Base-by-base conservation (phyloP, 2,888 invertebrate genomes). In the Eugnorisma glareosa region DNA sequence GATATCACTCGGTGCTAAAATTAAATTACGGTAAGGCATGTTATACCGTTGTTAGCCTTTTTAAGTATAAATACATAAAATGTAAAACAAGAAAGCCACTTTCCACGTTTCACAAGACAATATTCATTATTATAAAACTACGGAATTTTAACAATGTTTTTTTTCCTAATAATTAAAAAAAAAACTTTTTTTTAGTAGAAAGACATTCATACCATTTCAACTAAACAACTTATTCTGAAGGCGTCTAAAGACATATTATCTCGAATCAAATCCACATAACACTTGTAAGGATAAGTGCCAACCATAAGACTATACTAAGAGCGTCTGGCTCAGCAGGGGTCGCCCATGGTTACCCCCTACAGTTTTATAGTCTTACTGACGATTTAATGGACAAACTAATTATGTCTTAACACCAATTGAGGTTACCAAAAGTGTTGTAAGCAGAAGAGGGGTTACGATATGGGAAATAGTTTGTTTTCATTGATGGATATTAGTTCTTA, bases 381-480 rank as follows among this genome's bases (percentile, higher is more conserved):
- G 90, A 88, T 88, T 90, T 90, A 90, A 91, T 89, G 86, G 89
- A 79, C 66, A 73, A 37, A 74, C 80, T 89, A 88, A 90, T 90
- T 88, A 86, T 83, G 81, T 86, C 83, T 88, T 59, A 45, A 75
- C 80, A 81, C 74, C 86, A 88, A 90, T 89, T 90, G 88, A 74
- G 80, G 81, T 73, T 83, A 67, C 37, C 61, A 68, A 81, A 74
- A 77, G 61, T 77, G 75, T 57, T 73, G 72, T 80, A 73, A 21
- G 24, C 40, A 48, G 45, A 21, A 21, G 54, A 69, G 37, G 5
- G 37, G 63, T 61, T 35, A 0, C 3, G 6, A 24, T 37, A 28
- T 0, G 8, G 21, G 15, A 13, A 54, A 61, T 37, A 28, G 6
- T 5, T 7, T 15, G 0, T 48, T 51, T 35, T 31, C 7, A 18